Conservation (phyloP, 2,113 vertebrate genomes). For the Aptenodytes forsteri region DNA sequence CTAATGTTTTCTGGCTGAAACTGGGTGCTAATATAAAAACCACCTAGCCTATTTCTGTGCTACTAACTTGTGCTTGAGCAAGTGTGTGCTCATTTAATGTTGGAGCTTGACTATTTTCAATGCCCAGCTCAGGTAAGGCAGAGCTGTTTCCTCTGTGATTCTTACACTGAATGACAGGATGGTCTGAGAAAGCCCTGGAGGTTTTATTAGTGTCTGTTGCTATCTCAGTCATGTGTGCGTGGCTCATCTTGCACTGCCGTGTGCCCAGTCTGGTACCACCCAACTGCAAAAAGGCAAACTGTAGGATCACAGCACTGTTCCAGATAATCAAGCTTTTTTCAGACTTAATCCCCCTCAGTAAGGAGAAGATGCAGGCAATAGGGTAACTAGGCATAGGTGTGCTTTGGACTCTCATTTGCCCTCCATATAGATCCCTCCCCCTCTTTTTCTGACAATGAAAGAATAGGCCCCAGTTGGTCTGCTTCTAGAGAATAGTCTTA, state of each 20-base stretch:
- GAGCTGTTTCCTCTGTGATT: conserved; percentile 13
- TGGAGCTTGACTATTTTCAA: not conserved
- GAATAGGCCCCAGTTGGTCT: not conserved
- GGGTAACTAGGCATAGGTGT: not conserved
- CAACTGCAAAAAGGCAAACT: not conserved
- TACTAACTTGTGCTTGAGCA: not conserved
- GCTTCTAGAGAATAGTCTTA: not conserved
- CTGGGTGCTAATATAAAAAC: not conserved
- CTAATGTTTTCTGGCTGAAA: not conserved
- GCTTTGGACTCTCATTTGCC: not conserved
- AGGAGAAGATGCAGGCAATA: not conserved
- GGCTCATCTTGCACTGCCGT: not conserved
- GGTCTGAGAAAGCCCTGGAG: conserved; percentile 29
- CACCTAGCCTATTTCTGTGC: not conserved
- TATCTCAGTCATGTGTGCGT: not conserved
- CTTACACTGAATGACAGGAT: conserved; percentile 29
- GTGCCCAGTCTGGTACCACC: not conserved
- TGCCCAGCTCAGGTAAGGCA: not conserved
- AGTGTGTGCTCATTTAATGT: not conserved
- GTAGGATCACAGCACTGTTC: not conserved
- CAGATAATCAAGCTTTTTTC: not conserved
- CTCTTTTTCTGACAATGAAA: not conserved
- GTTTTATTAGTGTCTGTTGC: not conserved
- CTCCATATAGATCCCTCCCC: not conserved
- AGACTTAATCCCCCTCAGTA: not conserved